These are phyloP conservation scores for Sebastolobus altivelis DNA, from an alignment of 2,797 vertebrate species.

Conservation along the genomic window DNA sequence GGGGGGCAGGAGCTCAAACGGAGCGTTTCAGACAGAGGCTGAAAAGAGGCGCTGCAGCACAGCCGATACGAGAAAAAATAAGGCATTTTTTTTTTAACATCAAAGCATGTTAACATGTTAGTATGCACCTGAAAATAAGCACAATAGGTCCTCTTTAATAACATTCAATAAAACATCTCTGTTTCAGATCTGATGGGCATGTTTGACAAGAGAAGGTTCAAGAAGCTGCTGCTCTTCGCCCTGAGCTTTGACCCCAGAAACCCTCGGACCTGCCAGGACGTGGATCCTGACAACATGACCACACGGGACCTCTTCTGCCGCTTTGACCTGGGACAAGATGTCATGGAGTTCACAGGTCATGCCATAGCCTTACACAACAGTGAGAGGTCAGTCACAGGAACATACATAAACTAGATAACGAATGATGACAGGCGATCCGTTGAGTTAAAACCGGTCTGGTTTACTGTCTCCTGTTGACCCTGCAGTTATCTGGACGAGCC, in stretches of 20 bases:
- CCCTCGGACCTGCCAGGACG: slow-evolving; percentile 80
- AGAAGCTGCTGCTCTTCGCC: slow-evolving; percentile 83
- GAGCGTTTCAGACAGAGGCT: too few species aligned
- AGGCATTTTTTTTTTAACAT: too few species aligned
- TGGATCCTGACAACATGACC: slow-evolving; percentile 79
- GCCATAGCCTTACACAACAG: slow-evolving; percentile 82
- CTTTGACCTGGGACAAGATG: slow-evolving; percentile 84
- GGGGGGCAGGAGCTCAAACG: too few species aligned
- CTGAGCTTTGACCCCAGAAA: slow-evolving; percentile 81
- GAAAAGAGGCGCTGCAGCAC: too few species aligned
- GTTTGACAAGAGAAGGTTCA: slow-evolving; percentile 88
- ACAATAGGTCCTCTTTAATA: neutral
- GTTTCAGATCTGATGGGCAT: slow-evolving; percentile 87
- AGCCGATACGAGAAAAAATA: too few species aligned
- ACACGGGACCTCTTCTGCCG: slow-evolving; percentile 83
- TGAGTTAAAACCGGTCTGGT: neutral
- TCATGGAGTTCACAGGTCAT: slow-evolving; percentile 84
- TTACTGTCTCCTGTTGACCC: slow-evolving; percentile 10
- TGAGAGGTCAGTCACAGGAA: slow-evolving; percentile 77
- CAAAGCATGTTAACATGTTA: too few species aligned
- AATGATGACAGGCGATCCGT: neutral
- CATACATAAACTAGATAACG: neutral
- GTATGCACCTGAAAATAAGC: too few species aligned
- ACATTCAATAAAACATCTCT: neutral
- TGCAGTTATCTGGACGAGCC: slow-evolving; percentile 85